Evolutionary conservation across 2,797 vertebrate species (phyloP), one percentile per base, ranked within the genome.

Genomic region (Pelobates cultripes): DNA sequence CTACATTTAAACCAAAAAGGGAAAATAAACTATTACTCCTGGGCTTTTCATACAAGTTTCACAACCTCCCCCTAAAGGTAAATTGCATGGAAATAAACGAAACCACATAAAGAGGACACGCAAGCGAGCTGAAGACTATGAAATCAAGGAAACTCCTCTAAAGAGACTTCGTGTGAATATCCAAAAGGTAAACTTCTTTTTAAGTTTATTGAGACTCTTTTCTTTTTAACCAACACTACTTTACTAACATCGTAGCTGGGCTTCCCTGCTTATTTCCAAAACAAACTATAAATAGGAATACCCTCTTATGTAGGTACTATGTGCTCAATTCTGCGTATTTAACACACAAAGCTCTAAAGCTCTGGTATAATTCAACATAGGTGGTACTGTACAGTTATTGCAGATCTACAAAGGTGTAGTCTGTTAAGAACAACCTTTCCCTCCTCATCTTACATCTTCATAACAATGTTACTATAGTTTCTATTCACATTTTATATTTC

Each of bases 81-180:
- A 91, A 86, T 78, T 91, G 84, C 90, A 87, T 87, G 93, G 91
- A 89, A 93, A 93, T 85, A 93, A 92, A 93, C 93, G 92, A 92
- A 90, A 82, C 85, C 87, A 88, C 44, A 86, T 89, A 84, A 90
- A 92, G 88, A 92, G 91, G 88, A 87, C 88, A 79, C 91, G 88
- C 79, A 93, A 93, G 5, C 86, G 88, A 70, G 68, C 87, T 3
- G 90, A 89, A 53, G 93, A 94, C 69, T 85, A 85, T n/a, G 91
- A 90, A 73, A 83, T 78, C 45, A 91, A 91, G 85, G 92, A 92
- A 60, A 85, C 85, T 66, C 91, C 94, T 85, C 89, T 92, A 86
- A 95, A 94, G 86, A 92, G 92, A 86, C 92, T 93, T 86, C 89
- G 93, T 88, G 88, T 87, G 44, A 91, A 92, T 88, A 91, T 90